A percentile compares a stretch with the other conserved stretches of the same genome.
Evolutionary conservation across 1,140 invertebrate species (phyloP).

Genomic region (Brachionus paranguensis): DNA sequence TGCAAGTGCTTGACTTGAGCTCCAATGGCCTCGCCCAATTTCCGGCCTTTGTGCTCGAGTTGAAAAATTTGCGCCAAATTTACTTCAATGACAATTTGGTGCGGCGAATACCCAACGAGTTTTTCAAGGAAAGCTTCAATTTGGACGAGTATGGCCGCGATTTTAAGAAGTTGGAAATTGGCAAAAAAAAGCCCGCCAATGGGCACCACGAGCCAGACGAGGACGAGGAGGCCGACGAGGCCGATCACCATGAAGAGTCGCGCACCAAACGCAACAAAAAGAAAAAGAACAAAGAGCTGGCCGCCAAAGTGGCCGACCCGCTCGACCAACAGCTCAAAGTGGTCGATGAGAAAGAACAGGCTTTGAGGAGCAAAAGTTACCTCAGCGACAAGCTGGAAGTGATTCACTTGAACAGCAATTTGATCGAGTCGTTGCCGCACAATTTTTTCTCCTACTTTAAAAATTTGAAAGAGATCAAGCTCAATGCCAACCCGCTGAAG

Average conservation of each 20-base stretch:
- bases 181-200: background rate
- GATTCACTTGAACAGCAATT: constrained; percentile 3
- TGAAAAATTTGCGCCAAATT: constrained; percentile 15
- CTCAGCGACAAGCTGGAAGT: background rate
- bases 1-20: background rate
- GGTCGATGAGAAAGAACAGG: background rate
- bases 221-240: background rate
- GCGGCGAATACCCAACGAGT: background rate
- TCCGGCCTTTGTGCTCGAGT: constrained; percentile 20
- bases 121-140: background rate
- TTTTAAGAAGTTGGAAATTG: background rate
- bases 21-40: background rate
- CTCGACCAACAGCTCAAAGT: background rate
- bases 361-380: background rate
- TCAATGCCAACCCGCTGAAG: constrained; percentile 20
- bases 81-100: constrained; percentile 34
- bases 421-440: background rate
- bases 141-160: background rate
- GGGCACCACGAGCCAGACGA: no score
- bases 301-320: background rate
- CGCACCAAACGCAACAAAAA: background rate
- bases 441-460: constrained; percentile 27
- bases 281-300: background rate
- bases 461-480: background rate
- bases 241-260: no score